Conservation (phyloP, 2,888 invertebrate genomes). For the Tethea ocularis region DNA sequence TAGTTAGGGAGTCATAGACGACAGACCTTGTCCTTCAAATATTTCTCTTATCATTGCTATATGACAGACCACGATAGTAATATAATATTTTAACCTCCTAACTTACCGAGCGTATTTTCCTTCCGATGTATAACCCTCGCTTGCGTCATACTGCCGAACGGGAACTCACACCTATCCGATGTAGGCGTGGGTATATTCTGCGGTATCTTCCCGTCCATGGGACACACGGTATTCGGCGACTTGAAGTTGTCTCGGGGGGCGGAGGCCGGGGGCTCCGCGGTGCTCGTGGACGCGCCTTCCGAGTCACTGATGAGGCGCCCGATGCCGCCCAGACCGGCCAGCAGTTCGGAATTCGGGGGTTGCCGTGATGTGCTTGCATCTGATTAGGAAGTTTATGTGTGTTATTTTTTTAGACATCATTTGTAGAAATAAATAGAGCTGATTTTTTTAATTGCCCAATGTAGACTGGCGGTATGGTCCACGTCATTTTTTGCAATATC, state of each 20-base stretch:
- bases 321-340: conserved; percentile 68
- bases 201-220: conserved; percentile 89
- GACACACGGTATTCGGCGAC: conserved; percentile 95
- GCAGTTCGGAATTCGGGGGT: conserved; percentile 58
- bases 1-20: too few relatives aligned
- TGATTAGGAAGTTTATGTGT: conserved; percentile 23
- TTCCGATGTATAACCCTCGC: conserved; percentile 93
- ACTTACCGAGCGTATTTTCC: conserved; percentile 82
- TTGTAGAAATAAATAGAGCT: not conserved
- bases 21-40: too few relatives aligned
- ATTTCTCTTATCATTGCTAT: too few relatives aligned
- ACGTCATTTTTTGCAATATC: too few relatives aligned
- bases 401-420: not conserved
- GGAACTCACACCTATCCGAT: conserved; percentile 87
- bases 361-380: conserved; percentile 69
- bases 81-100: too few relatives aligned
- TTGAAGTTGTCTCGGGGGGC: conserved; percentile 82
- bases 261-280: conserved; percentile 34
- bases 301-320: conserved; percentile 60
- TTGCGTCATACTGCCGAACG: conserved; percentile 96
- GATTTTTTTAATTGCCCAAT: too few relatives aligned
- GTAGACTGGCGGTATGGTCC: too few relatives aligned
- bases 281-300: conserved; percentile 49
- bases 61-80: too few relatives aligned
- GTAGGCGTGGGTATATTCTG: conserved; percentile 81